phyloP scores from a whole-genome alignment of 2,797 vertebrate species.

The Gallirallus australis region DNA sequence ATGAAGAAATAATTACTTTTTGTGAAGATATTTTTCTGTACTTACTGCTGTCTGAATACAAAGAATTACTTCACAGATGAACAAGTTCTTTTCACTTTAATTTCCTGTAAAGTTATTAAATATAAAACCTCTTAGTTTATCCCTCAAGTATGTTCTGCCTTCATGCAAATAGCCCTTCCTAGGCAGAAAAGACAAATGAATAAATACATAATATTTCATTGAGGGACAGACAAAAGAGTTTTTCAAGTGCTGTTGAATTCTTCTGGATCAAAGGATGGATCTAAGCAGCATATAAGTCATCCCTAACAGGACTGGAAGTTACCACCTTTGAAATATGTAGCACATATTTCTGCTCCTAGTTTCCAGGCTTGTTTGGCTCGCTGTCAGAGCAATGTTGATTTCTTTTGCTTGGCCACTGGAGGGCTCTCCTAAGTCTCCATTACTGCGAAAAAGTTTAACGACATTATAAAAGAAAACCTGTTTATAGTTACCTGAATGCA shows the following conservation, averaged over 20 bases:
- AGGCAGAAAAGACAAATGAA: not conserved
- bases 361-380: not conserved
- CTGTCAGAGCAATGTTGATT: not conserved
- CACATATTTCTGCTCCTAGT: not conserved
- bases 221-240: not conserved
- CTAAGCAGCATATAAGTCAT: not conserved
- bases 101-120: not conserved
- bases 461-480: not conserved
- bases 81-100: not conserved
- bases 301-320: not conserved
- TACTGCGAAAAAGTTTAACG: not conserved
- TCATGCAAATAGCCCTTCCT: not conserved
- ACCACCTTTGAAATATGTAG: not conserved
- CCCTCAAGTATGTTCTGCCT: not conserved
- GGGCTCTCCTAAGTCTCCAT: conserved; percentile 54
- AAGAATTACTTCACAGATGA: not conserved
- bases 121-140: not conserved
- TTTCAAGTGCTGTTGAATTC: not conserved
- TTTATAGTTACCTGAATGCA: not conserved
- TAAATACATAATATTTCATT: not conserved
- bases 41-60: not conserved
- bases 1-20: not conserved
- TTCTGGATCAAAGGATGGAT: not conserved
- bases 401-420: conserved; percentile 38
- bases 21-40: not conserved